phyloP scores from a whole-genome alignment of 2,113 vertebrate species.

The Lepisosteus osseus region DNA sequence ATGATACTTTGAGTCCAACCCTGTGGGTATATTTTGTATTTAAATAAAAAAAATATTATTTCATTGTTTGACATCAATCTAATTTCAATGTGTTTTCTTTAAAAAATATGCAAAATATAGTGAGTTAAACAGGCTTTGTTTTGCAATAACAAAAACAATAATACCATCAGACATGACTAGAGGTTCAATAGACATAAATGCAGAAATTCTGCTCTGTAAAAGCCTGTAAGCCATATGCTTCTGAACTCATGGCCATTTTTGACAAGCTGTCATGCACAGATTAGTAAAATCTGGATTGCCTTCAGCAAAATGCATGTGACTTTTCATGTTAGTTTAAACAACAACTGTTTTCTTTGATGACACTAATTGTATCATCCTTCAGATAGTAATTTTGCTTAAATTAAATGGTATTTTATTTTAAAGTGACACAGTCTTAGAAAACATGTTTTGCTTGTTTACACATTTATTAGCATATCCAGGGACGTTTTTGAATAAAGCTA shows the following conservation, averaged over 20 bases:
- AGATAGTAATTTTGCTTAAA: too few relatives aligned
- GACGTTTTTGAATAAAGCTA: too few relatives aligned
- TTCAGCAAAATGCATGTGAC: not conserved
- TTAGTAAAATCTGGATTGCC: not conserved
- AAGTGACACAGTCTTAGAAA: too few relatives aligned
- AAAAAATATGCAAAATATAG: not conserved
- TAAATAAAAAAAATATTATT: too few relatives aligned
- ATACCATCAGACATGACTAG: constrained; percentile 2
- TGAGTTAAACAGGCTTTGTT: not conserved
- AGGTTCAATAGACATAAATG: not conserved
- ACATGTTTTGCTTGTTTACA: too few relatives aligned
- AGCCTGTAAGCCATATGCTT: not conserved
- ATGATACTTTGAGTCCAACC: too few relatives aligned
- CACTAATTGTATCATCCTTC: too few relatives aligned
- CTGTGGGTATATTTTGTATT: too few relatives aligned
- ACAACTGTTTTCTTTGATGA: not conserved
- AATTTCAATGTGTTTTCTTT: too few relatives aligned
- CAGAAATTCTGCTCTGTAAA: not conserved
- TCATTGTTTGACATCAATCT: too few relatives aligned
- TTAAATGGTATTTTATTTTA: too few relatives aligned
- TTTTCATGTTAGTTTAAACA: not conserved
- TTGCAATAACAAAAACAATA: not conserved
- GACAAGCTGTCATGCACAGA: not conserved
- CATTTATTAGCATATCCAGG: too few relatives aligned
- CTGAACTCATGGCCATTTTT: not conserved